Percentiles rank a stretch among this genome's conserved stretches.
These are phyloP conservation scores for Silurus aristotelis DNA, from an alignment of 2,797 vertebrate genomes.

Conservation along the genomic window DNA sequence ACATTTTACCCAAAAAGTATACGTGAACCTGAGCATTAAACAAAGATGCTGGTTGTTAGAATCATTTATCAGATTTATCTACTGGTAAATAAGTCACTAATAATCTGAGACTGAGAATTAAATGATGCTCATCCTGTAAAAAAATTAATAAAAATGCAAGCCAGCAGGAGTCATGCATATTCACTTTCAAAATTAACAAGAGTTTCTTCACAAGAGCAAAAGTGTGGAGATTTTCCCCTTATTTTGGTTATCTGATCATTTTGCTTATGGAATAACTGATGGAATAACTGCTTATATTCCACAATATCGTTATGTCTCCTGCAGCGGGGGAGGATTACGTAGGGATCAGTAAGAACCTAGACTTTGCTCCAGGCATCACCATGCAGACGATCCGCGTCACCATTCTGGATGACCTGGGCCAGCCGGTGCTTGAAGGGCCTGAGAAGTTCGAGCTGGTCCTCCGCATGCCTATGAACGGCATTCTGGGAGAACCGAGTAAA, in stretches of 20 bases:
- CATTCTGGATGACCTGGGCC: slow-evolving; percentile 91
- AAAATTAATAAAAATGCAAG: neutral
- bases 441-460: slow-evolving; percentile 90
- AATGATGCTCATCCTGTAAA: neutral
- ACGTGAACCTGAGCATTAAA: neutral
- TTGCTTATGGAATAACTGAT: neutral
- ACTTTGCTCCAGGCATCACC: slow-evolving; percentile 88
- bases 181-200: neutral
- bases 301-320: slow-evolving; percentile 52
- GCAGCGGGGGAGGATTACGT: slow-evolving; percentile 92
- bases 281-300: neutral
- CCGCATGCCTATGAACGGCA: slow-evolving; percentile 88
- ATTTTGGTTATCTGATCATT: no score
- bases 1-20: neutral
- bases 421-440: slow-evolving; percentile 85
- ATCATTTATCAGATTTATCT: neutral
- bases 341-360: slow-evolving; percentile 90
- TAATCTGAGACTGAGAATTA: neutral
- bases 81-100: neutral
- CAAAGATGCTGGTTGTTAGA: neutral
- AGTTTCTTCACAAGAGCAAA: neutral
- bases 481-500: slow-evolving; percentile 87
- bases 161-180: neutral
- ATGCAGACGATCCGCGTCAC: slow-evolving; percentile 85
- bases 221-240: neutral